These are phyloP conservation scores for Premnoplex brunnescens DNA, from an alignment of 2,797 vertebrate genomes.

Conservation along the genomic window DNA sequence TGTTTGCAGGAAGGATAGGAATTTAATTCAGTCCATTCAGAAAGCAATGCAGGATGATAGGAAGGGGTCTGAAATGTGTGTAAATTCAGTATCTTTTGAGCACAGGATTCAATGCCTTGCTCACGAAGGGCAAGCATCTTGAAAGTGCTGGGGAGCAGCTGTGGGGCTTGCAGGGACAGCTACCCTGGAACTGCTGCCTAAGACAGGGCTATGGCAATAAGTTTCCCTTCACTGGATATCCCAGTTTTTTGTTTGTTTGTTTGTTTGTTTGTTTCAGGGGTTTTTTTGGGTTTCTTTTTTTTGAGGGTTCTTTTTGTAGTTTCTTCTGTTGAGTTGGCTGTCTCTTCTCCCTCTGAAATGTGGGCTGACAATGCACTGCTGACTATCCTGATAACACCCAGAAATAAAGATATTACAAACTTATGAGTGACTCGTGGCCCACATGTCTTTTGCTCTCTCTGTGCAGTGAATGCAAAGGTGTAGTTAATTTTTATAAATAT, in stretches of 20 bases:
- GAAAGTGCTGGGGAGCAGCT: not conserved
- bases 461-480: not conserved
- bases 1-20: not conserved
- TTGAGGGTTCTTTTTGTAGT: too few relatives aligned
- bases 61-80: not conserved
- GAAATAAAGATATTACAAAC: not conserved
- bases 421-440: not conserved
- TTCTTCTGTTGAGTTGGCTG: not conserved
- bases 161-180: not conserved
- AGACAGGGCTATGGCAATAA: not conserved
- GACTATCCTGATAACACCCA: not conserved
- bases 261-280: too few relatives aligned
- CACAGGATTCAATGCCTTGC: not conserved
- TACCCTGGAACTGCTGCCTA: not conserved
- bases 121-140: not conserved
- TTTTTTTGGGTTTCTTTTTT: fast-evolving
- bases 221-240: not conserved
- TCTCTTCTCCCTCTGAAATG: not conserved
- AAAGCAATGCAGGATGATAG: not conserved
- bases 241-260: not conserved
- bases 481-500: not conserved
- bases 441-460: not conserved
- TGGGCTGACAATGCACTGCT: not conserved
- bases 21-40: not conserved
- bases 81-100: not conserved